phyloP scores from a whole-genome alignment of 1,140 invertebrate genomes.

The Apis dorsata region DNA sequence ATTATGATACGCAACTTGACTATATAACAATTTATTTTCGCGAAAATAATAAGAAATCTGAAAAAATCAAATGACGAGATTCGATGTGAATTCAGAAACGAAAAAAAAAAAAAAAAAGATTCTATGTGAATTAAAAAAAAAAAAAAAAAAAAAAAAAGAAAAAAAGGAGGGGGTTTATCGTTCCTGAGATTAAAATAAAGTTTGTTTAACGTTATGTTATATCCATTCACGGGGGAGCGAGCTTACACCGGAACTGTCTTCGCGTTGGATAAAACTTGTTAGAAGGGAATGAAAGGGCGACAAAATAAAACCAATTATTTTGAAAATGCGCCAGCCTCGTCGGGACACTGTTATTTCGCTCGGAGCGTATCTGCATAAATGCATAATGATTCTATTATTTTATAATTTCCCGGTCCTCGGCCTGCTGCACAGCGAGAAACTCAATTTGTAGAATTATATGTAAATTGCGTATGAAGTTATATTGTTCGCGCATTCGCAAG shows the following conservation, averaged over 20 bases:
- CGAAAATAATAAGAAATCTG: no score
- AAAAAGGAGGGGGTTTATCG: no score
- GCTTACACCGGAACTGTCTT: not conserved
- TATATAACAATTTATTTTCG: no score
- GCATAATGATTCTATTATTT: slow-evolving; percentile 53
- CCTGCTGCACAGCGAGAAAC: slow-evolving; percentile 30
- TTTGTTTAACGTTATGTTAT: not conserved
- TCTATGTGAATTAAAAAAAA: no score
- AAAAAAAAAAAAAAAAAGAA: no score
- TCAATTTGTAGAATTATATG: slow-evolving; percentile 53
- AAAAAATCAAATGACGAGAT: no score
- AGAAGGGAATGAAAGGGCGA: slow-evolving; percentile 9
- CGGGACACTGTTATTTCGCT: slow-evolving; percentile 41
- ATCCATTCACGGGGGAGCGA: no score
- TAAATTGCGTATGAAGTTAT: slow-evolving; percentile 52
- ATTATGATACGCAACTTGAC: no score
- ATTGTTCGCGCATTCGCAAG: slow-evolving; percentile 41
- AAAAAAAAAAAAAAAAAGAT: no score
- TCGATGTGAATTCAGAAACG: no score
- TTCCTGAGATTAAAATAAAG: not conserved
- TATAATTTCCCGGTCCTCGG: slow-evolving; percentile 34
- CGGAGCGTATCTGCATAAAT: slow-evolving; percentile 50
- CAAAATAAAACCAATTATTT: slow-evolving; percentile 33
- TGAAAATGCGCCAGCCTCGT: slow-evolving; percentile 14
- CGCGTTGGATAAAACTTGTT: not conserved